Conservation (phyloP, 53 echinoderm and acorn worm species). For the Holothuria leucospilota region DNA sequence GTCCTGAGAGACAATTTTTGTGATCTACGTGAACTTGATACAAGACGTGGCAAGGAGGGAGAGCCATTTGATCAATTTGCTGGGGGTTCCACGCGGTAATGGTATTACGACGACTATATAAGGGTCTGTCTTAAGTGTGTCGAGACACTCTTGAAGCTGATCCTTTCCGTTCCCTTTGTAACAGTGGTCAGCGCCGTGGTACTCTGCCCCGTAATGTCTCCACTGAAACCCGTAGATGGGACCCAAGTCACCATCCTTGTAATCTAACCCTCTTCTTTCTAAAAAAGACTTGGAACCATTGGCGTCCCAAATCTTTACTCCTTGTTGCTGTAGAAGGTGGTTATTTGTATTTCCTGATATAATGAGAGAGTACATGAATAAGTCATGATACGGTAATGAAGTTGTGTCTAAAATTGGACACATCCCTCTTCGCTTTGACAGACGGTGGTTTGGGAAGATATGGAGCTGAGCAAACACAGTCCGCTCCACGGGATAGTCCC, state of each 20-base stretch:
- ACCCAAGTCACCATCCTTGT: background rate
- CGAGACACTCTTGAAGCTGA: background rate
- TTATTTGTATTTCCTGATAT: too few relatives aligned
- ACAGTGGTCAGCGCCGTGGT: background rate
- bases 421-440: too few relatives aligned
- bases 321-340: background rate
- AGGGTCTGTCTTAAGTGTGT: background rate
- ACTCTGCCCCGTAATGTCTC: background rate
- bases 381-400: too few relatives aligned
- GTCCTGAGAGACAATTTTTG: background rate
- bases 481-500: too few relatives aligned
- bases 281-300: background rate
- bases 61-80: background rate
- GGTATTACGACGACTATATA: too few relatives aligned
- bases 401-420: too few relatives aligned
- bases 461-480: too few relatives aligned
- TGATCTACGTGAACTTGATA: background rate
- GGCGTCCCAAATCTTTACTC: background rate
- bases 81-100: background rate
- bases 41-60: background rate
- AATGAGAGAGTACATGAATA: too few relatives aligned
- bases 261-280: background rate
- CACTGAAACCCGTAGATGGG: background rate
- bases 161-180: background rate
- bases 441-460: too few relatives aligned